Evolutionary conservation across 2,797 vertebrate species (phyloP).

Genomic region (Gobionotothen gibberifrons): DNA sequence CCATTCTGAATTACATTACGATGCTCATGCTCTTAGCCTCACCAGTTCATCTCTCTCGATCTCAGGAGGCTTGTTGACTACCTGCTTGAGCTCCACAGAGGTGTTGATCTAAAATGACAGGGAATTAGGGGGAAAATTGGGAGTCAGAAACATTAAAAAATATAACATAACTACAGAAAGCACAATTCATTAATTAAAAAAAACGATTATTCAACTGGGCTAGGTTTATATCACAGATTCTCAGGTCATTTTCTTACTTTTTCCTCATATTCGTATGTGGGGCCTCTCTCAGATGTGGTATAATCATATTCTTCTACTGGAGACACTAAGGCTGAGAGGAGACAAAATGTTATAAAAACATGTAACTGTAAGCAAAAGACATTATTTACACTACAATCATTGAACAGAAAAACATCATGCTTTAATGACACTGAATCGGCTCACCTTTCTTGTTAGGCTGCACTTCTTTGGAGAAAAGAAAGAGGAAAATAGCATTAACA

Average conservation of each 20-base stretch:
- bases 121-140: not conserved
- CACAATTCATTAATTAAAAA: not conserved
- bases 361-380: constrained; percentile 14
- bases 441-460: constrained; percentile 88
- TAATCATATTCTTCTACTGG: constrained; percentile 86
- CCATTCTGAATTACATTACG: not conserved
- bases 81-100: constrained; percentile 88
- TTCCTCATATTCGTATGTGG: constrained; percentile 87
- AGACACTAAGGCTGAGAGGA: constrained; percentile 46
- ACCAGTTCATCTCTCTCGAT: constrained; percentile 93
- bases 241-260: constrained; percentile 78
- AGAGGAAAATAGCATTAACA: constrained; percentile 19
- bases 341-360: constrained; percentile 21
- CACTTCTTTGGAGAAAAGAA: constrained; percentile 72
- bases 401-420: not conserved
- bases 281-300: constrained; percentile 83
- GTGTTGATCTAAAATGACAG: constrained; percentile 84
- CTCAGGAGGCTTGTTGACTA: constrained; percentile 89
- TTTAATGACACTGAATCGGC: constrained; percentile 22
- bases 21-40: constrained; percentile 48
- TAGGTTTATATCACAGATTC: not conserved
- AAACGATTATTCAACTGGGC: not conserved
- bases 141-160: constrained; percentile 6
- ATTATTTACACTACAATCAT: not conserved
- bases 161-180: not conserved